Base-by-base conservation (phyloP, 2,888 invertebrate species). In the Tribolium freemani region DNA sequence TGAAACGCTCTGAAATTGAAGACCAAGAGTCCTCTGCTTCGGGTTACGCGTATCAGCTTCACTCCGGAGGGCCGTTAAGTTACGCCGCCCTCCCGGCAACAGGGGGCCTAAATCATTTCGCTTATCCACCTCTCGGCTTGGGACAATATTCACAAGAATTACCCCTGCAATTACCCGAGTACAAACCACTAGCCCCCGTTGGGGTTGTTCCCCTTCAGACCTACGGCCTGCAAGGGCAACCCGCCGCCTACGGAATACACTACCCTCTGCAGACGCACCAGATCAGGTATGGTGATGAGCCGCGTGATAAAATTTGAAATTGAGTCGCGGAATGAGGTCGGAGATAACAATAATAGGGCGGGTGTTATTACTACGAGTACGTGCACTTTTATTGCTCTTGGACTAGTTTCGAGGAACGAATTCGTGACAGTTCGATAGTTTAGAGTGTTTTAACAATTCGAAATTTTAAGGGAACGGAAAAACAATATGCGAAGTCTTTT, bases 21-120 rank as follows among this genome's bases (percentile, higher is more conserved):
- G 78, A 78, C 48, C 78, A 78, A 51, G 74, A 63, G 53, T 69
- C 74, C 0, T 75, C 78, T 0, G 78, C 72, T 13, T 75, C 76
- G 31, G 77, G 77, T 46, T 78, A 76, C 67, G 60, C 75, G 6
- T 76, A 75, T 69, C 74, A 76, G 56, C 63, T 73, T 10, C 53
- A 75, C 57, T 76, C 72, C 5, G 72, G 74, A 45, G 71, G 67
- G 6, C 78, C 77, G 21, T 44, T 75, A n/a, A 61, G 20, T 26
- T 76, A 75, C 56, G 66, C 57, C 6, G 45, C 48, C 38, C 38
- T 48, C 54, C 30, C 54, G n/a, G 11, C 16, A 5, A 9, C 46
- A 13, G 30, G 5, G 16, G 38, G 50, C 50, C 45, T 26, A 30
- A 61, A 46, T 46, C 57, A 54, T 53, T 71, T 69, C 50, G 66